Evolutionary conservation across 2,797 vertebrate species (phyloP).

Genomic region (Liparis tanakae): DNA sequence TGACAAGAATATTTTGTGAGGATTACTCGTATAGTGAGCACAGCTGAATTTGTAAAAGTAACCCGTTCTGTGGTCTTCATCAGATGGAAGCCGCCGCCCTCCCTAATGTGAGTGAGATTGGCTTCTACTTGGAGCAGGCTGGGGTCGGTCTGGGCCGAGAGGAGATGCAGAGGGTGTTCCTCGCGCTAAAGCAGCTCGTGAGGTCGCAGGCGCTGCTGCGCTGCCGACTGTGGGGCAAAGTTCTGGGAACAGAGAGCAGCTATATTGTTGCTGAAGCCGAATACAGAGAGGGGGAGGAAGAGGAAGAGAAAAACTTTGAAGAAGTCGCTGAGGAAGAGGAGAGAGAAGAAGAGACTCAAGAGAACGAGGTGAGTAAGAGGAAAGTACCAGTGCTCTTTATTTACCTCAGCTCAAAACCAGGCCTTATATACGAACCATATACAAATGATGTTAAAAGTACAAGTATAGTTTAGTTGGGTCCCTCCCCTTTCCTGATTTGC

Average conservation of each 20-base stretch:
- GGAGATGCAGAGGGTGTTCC: slow-evolving; percentile 88
- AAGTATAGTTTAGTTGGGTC: too few relatives aligned
- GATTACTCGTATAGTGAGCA: neutral
- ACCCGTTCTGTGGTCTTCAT: neutral
- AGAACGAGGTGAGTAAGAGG: slow-evolving; percentile 55
- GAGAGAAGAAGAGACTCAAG: slow-evolving; percentile 46
- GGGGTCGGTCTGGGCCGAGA: slow-evolving; percentile 88
- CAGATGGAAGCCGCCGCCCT: slow-evolving; percentile 82
- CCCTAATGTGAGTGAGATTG: slow-evolving; percentile 89
- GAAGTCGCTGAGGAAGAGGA: slow-evolving; percentile 59
- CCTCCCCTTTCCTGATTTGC: too few relatives aligned
- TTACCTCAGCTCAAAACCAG: neutral
- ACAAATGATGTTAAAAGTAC: too few relatives aligned
- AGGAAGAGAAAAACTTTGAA: slow-evolving; percentile 73
- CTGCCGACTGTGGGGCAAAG: slow-evolving; percentile 95
- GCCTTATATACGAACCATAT: neutral
- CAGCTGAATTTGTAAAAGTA: slow-evolving; percentile 1
- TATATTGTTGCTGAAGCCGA: slow-evolving; percentile 91
- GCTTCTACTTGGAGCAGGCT: slow-evolving; percentile 92
- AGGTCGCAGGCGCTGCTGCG: slow-evolving; percentile 81
- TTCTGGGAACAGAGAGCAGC: slow-evolving; percentile 87
- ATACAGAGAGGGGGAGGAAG: slow-evolving; percentile 81
- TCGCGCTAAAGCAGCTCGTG: slow-evolving; percentile 90
- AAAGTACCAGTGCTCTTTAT: neutral
- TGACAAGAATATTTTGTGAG: neutral